phyloP scores from a whole-genome alignment of 1,140 invertebrate species.

The Eulimnadia texana region DNA sequence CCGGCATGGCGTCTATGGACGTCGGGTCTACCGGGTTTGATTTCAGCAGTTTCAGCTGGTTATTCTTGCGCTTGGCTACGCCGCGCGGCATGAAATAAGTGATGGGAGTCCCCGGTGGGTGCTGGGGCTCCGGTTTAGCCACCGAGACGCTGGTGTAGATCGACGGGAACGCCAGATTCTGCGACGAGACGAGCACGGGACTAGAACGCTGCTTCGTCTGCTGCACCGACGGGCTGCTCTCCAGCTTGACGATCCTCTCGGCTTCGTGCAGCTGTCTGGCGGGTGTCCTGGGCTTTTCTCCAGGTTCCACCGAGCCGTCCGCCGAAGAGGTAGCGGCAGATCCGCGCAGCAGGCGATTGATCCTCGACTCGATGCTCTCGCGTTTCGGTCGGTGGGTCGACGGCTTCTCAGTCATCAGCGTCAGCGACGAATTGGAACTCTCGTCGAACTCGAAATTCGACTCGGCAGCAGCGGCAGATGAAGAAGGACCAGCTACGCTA shows the following conservation, averaged over 20 bases:
- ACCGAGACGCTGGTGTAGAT: conserved; percentile 2
- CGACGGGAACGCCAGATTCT: not conserved
- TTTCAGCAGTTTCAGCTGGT: conserved; percentile 1
- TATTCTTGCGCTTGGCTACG: conserved; percentile 1
- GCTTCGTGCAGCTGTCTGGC: not conserved
- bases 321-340: not conserved
- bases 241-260: not conserved
- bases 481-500: not conserved
- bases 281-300: not conserved
- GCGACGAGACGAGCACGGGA: not conserved
- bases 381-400: conserved; percentile 2
- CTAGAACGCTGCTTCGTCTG: conserved; percentile 1
- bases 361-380: conserved; percentile 11
- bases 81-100: conserved; percentile 10
- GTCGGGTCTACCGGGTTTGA: not conserved
- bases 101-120: not conserved
- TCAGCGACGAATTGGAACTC: conserved; percentile 5
- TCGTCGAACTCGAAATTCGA: conserved; percentile 8
- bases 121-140: not conserved
- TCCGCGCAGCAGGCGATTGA: conserved; percentile 9
- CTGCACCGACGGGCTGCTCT: not conserved
- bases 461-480: not conserved
- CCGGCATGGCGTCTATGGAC: conserved; percentile 4
- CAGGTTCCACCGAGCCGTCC: not conserved
- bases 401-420: not conserved